phyloP scores from a whole-genome alignment of 2,113 vertebrate genomes.

The Gavialis gangeticus region DNA sequence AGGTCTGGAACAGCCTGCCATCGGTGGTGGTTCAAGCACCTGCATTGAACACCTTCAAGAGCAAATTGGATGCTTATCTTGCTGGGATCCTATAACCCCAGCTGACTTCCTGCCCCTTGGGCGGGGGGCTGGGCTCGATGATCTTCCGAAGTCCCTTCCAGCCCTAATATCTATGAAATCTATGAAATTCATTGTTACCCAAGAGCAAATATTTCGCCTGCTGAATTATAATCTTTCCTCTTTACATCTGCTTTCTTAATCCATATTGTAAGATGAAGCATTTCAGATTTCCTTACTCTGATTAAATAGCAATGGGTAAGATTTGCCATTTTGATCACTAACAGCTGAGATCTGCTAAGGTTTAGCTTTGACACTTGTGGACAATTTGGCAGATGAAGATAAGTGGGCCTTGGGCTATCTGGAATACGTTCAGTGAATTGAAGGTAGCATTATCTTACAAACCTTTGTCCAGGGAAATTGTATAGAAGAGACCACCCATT shows the following conservation, averaged over 20 bases:
- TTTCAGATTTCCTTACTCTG: background rate
- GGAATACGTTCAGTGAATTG: background rate
- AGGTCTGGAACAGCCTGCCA: no score
- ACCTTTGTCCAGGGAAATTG: background rate
- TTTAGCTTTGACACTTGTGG: background rate
- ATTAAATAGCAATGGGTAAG: background rate
- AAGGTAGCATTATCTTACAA: background rate
- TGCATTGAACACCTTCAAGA: no score
- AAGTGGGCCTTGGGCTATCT: background rate
- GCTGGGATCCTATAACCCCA: no score
- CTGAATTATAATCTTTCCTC: background rate
- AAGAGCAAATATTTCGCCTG: background rate
- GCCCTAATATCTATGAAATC: no score
- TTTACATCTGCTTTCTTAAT: background rate
- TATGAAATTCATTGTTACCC: no score
- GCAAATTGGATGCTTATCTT: no score
- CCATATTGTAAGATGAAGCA: background rate
- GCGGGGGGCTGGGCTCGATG: no score
- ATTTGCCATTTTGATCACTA: background rate
- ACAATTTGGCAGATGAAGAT: background rate
- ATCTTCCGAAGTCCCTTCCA: no score
- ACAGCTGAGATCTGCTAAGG: background rate
- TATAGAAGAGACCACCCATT: background rate
- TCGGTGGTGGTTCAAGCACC: no score
- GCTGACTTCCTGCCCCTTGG: no score